Evolutionary conservation across 2,888 invertebrate species (phyloP).

Genomic region (Melitaea athalia): DNA sequence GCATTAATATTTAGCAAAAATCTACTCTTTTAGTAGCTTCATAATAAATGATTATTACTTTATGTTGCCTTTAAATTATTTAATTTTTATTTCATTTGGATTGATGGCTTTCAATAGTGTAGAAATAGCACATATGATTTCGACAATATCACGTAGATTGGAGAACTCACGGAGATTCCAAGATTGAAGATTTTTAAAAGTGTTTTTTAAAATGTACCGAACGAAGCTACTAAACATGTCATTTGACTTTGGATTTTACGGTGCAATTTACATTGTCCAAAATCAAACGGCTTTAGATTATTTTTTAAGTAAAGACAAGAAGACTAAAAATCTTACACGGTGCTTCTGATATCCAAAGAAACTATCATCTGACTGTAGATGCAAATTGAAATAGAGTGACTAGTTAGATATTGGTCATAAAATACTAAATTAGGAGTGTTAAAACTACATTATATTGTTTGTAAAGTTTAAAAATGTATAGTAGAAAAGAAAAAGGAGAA

Average conservation of each 20-base stretch:
- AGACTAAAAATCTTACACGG: slow-evolving; percentile 67
- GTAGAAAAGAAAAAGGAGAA: slow-evolving; percentile 10
- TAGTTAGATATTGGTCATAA: slow-evolving; percentile 57
- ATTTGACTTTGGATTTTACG: slow-evolving; percentile 51
- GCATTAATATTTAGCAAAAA: slow-evolving; percentile 24
- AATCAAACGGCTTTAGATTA: slow-evolving; percentile 49
- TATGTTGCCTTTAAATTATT: too few relatives aligned
- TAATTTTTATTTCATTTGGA: too few relatives aligned
- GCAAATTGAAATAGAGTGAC: slow-evolving; percentile 65
- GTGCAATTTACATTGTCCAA: slow-evolving; percentile 40
- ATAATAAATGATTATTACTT: too few relatives aligned
- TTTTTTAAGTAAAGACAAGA: slow-evolving; percentile 41
- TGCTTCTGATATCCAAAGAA: slow-evolving; percentile 71
- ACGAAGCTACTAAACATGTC: slow-evolving; percentile 56
- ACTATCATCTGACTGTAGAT: slow-evolving; percentile 69
- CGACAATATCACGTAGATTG: too few relatives aligned
- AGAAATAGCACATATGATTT: too few relatives aligned
- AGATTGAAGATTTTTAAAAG: too few relatives aligned
- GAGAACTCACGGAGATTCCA: too few relatives aligned
- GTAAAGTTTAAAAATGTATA: slow-evolving; percentile 21
- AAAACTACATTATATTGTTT: slow-evolving; percentile 24
- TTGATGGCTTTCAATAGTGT: too few relatives aligned
- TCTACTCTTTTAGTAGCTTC: slow-evolving; percentile 37
- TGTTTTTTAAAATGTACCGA: neutral
- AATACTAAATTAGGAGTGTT: slow-evolving; percentile 43